phyloP scores from a whole-genome alignment of 2,888 invertebrate species.

The Parnassius orleans region DNA sequence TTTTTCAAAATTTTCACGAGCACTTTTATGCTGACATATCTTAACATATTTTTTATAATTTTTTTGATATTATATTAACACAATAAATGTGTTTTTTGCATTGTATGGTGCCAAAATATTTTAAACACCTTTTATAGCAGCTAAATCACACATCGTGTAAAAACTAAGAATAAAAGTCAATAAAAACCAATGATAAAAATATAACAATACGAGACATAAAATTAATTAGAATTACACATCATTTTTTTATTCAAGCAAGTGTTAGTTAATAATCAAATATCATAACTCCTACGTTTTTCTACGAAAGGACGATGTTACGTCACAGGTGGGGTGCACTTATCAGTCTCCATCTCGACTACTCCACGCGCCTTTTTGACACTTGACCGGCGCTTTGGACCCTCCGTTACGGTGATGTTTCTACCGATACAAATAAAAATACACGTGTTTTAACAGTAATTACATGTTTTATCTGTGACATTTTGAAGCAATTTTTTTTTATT shows the following conservation, averaged over 20 bases:
- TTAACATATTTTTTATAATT: too few species aligned
- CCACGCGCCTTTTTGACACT: slow-evolving; percentile 70
- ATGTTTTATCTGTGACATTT: slow-evolving; percentile 48
- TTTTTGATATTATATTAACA: too few species aligned
- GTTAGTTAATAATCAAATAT: slow-evolving; percentile 11
- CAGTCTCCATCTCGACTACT: slow-evolving; percentile 63
- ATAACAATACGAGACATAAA: background rate
- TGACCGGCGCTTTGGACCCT: slow-evolving; percentile 47
- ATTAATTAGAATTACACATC: background rate
- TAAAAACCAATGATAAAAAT: too few species aligned
- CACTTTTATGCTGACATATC: too few species aligned
- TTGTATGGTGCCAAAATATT: too few species aligned
- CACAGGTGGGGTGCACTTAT: slow-evolving; percentile 61
- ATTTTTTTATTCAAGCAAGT: background rate
- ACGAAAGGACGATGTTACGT: slow-evolving; percentile 25
- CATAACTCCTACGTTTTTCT: slow-evolving; percentile 5
- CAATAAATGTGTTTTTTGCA: too few species aligned
- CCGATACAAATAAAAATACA: slow-evolving; percentile 63
- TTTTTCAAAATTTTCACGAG: too few species aligned
- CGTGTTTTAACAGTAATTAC: slow-evolving; percentile 62
- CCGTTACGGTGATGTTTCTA: slow-evolving; percentile 50
- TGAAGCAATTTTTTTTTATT: slow-evolving; percentile 35
- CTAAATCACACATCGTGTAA: too few species aligned
- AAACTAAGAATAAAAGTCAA: too few species aligned
- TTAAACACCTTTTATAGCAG: too few species aligned